Conservation (phyloP, 2,113 vertebrate species). For the Eptesicus fuscus region DNA sequence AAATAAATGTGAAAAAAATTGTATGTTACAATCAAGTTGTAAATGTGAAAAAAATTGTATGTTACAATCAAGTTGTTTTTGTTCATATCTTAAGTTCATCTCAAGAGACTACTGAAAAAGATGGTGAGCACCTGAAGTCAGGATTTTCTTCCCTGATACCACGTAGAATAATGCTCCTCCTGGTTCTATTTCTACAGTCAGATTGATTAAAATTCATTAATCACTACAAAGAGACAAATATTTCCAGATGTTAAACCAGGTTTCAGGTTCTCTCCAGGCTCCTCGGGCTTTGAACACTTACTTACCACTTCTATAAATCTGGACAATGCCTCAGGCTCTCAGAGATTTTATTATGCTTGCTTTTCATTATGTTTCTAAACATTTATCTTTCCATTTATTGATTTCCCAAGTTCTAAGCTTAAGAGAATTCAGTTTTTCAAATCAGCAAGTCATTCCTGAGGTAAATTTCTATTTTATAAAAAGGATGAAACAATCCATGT, state of each 20-base stretch:
- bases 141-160: conserved; percentile 13
- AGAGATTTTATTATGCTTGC: conserved; percentile 51
- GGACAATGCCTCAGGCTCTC: conserved; percentile 35
- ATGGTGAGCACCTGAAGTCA: not conserved
- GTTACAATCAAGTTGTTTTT: conserved; percentile 19
- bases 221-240: conserved; percentile 60
- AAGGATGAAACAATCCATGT: conserved; percentile 57
- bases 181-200: conserved; percentile 60
- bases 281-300: conserved; percentile 36
- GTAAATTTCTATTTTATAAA: conserved; percentile 50
- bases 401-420: conserved; percentile 29
- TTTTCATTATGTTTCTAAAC: conserved; percentile 71
- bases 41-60: no score
- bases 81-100: not conserved
- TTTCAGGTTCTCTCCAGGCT: conserved; percentile 51
- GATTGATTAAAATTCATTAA: conserved; percentile 75
- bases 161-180: conserved; percentile 59
- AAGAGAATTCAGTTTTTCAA: conserved; percentile 49
- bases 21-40: not conserved
- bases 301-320: conserved; percentile 70
- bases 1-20: not conserved
- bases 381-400: conserved; percentile 51
- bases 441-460: conserved; percentile 21
- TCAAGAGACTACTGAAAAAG: conserved; percentile 26
- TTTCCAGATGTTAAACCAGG: conserved; percentile 37